phyloP scores from a whole-genome alignment of 2,113 vertebrate species.

The Burhinus oedicnemus region DNA sequence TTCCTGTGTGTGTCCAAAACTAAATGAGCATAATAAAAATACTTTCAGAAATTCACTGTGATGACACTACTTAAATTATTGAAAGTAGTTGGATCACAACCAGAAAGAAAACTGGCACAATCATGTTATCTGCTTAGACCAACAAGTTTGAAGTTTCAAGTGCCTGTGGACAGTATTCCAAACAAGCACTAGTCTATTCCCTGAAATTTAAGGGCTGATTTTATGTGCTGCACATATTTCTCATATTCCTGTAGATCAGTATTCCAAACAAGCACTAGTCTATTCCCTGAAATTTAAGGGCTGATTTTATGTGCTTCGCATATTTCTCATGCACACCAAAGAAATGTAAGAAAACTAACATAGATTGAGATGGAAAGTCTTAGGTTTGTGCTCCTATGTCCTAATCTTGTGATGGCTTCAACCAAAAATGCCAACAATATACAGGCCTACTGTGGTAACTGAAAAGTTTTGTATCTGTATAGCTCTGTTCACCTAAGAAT shows the following conservation, averaged over 20 bases:
- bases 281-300: neutral
- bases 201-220: neutral
- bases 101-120: neutral
- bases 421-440: neutral
- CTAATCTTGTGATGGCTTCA: neutral
- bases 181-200: neutral
- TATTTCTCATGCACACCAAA: neutral
- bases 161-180: neutral
- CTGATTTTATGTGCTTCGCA: neutral
- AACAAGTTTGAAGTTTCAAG: neutral
- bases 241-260: neutral
- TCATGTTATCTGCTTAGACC: neutral
- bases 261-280: neutral
- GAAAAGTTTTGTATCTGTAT: neutral
- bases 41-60: neutral
- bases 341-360: neutral
- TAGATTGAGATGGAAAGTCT: neutral
- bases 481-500: neutral
- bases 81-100: neutral
- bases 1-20: neutral
- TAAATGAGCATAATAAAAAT: neutral
- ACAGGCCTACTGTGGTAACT: neutral
- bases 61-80: neutral
- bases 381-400: neutral
- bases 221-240: neutral